Evolutionary conservation across 2,888 invertebrate species (phyloP), one percentile per base, ranked within the genome.

Genomic region (Aleiodes alternator): DNA sequence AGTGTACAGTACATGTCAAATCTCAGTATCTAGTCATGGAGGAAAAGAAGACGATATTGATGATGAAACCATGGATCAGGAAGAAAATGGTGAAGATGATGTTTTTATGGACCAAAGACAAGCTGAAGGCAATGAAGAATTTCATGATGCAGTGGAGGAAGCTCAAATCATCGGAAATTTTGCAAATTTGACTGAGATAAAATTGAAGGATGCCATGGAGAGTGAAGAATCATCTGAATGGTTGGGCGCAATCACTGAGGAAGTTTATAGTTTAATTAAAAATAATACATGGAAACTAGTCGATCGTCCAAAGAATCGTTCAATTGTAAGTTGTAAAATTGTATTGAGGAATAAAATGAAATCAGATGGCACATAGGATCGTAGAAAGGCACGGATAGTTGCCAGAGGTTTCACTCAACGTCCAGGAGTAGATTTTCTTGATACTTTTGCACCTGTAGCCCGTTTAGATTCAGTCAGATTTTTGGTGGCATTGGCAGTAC

Each of bases 381-480:
- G 75, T 16, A 23, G 77, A 31, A 81, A 81, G 38, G 79, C 73
- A 6, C 57, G 76, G 7, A 8, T 80, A 1, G 80, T 79, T 11
- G 79, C 81, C 11, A 57, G 57, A 8, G 81, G 77, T 4, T 81
- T 77, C 14, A 34, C 73, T 4, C 76, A 78, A 48, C 72, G 69
- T 55, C 75, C 73, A 7, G 78, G 78, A 0, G n/a, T 76, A 3
- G 77, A 80, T 71, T 80, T 73, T 61, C 11, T 50, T 12, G 69
- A 80, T 1, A 78, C 75, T 3, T 80, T 80, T 29, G 76, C 81
- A 31, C 78, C 80, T 0, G 80, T 80, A 6, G 77, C 78, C 3
- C 66, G 77, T 6, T n/a, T 74, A 16, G 69, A 76, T n/a, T 79
- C 82, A 0, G 69, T 82, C n/a, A 57, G 82, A 31, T 29, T 78